Base-by-base conservation (phyloP, 92 coral and sea anemone species). In the Parazoanthus atlanticus region DNA sequence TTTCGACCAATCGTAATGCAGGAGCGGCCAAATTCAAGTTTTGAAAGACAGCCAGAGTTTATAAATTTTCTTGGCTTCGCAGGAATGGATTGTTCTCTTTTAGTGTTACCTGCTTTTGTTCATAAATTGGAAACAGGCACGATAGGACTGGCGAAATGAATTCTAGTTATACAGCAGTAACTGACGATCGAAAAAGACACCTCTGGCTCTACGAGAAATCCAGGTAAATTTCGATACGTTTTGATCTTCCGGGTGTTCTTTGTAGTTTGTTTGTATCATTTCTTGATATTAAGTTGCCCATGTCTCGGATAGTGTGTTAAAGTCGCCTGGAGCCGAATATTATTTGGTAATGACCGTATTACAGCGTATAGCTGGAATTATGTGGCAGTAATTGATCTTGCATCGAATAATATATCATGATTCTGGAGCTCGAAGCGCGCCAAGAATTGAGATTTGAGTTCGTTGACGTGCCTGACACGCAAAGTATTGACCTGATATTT, bases 1-100 rank as follows among this genome's bases (percentile, higher is more conserved):
- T n/a, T 30, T 49, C 65, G 23, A 61, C 85, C 85, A 81, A 81
- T 81, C 85, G 58, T 31, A 58, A 58, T 34, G 23, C 73, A 81
- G 85, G 17, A 81, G 85, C 52, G 72, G 73, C 19, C 19, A 81
- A 31, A 2, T 56, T 34, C 38, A 80, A 54, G 74, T 81, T 47
- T 46, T 79, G 69, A 28, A 56, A 31, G 36, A 33, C 36, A 40
- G 70, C 2, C 8, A 47, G 82, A n/a, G 8, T 33, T 32, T 8
- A 36, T 25, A 58, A 21, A 30, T 32, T 36, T 34, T 58, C 52
- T 61, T 31, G 1, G 49, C 73, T 61, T 19, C 83, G 21, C 41
- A 49, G 43, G 69, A 79, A 79, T 81, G 46, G 47, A 61, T 21
- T 65, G 71, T 30, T 32, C 26, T 58, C 40, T 56, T 58, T 32